phyloP scores from a whole-genome alignment of 2,888 invertebrate species.

The Drosophila planitibia region DNA sequence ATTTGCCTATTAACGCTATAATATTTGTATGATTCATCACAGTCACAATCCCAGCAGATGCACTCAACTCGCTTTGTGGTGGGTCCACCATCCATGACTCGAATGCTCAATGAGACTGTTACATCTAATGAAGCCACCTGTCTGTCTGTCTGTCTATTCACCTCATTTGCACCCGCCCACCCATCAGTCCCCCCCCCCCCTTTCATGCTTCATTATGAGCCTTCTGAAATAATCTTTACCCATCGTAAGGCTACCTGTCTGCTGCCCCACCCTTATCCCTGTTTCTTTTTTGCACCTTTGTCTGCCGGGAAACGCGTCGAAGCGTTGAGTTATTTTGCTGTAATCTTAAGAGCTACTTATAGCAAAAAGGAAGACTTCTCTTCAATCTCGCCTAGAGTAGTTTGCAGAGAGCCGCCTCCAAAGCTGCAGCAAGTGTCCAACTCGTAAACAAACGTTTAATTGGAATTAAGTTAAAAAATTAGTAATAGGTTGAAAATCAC shows the following conservation, averaged over 20 bases:
- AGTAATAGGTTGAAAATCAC: slow-evolving; percentile 34
- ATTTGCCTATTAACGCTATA: slow-evolving; percentile 75
- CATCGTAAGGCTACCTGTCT: slow-evolving; percentile 26
- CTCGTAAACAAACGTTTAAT: slow-evolving; percentile 65
- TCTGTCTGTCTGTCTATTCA: not conserved
- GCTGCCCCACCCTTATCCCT: not conserved
- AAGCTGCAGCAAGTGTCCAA: slow-evolving; percentile 3
- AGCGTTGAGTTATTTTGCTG: slow-evolving; percentile 49
- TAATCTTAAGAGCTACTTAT: slow-evolving; percentile 10
- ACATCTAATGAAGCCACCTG: slow-evolving; percentile 65
- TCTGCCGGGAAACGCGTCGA: slow-evolving; percentile 20
- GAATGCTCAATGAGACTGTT: slow-evolving; percentile 57
- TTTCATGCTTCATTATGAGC: slow-evolving; percentile 71
- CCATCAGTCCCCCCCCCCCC: slow-evolving; percentile 13
- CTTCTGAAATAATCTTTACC: slow-evolving; percentile 46
- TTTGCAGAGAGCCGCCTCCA: slow-evolving; percentile 7
- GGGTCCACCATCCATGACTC: slow-evolving; percentile 41
- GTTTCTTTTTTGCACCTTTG: slow-evolving; percentile 30
- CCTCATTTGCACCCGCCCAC: not conserved
- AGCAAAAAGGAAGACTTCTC: not conserved
- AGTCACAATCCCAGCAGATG: slow-evolving; percentile 33
- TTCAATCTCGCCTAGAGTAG: slow-evolving; percentile 1
- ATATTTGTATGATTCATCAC: slow-evolving; percentile 62
- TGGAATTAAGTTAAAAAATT: slow-evolving; percentile 70
- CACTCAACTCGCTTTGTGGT: slow-evolving; percentile 40